Evolutionary conservation across 2,888 invertebrate species (phyloP).

Genomic region (Hypolimnas misippus): DNA sequence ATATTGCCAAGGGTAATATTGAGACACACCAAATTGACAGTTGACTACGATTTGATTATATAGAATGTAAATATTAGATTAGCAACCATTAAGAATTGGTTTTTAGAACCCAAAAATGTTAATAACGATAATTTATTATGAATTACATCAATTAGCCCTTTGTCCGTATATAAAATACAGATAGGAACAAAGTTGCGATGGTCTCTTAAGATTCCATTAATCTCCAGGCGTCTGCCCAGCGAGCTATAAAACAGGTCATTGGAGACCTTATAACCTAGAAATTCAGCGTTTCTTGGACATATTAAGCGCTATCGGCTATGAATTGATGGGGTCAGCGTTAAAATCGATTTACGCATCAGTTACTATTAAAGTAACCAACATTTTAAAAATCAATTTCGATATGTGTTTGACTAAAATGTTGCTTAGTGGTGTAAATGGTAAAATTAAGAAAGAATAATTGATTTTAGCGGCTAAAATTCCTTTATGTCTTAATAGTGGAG

Average conservation of each 20-base stretch:
- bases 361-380: neutral
- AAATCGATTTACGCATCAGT: constrained; percentile 32
- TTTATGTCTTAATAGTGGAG: too few relatives aligned
- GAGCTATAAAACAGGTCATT: constrained; percentile 42
- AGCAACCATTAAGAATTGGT: too few relatives aligned
- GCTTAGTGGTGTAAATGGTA: neutral
- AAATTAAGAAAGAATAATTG: too few relatives aligned
- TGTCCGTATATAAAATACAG: neutral
- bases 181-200: neutral
- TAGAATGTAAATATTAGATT: too few relatives aligned
- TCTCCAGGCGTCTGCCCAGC: constrained; percentile 39
- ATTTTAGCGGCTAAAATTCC: too few relatives aligned
- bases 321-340: constrained; percentile 45
- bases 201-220: constrained; percentile 46
- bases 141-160: neutral
- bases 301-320: constrained; percentile 47
- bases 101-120: too few relatives aligned
- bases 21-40: too few relatives aligned
- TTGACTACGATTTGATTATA: too few relatives aligned
- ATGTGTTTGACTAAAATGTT: neutral
- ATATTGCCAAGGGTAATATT: too few relatives aligned
- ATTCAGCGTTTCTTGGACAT: constrained; percentile 41
- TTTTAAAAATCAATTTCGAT: neutral
- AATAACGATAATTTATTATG: neutral
- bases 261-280: constrained; percentile 54